Conservation (phyloP, 2,113 vertebrate genomes). For the Stigmatopora argus region DNA sequence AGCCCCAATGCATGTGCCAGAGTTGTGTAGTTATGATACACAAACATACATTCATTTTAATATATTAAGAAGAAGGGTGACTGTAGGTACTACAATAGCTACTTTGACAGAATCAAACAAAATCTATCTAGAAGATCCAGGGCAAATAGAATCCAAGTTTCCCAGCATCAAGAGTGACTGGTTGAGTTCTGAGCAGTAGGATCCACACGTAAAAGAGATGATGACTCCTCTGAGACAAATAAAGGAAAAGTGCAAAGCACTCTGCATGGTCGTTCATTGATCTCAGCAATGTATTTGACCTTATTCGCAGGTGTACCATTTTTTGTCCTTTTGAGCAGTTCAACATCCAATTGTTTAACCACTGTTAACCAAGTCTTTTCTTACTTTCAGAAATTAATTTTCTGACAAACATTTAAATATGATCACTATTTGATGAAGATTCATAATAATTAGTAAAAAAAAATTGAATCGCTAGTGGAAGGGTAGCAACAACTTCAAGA, state of each 20-base stretch:
- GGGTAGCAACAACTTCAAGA: neutral
- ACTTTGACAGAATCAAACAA: neutral
- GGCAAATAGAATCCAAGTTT: neutral
- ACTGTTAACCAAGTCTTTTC: too few relatives aligned
- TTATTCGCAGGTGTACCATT: neutral
- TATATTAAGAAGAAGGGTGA: neutral
- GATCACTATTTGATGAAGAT: too few relatives aligned
- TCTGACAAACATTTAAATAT: too few relatives aligned
- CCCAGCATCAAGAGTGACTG: neutral
- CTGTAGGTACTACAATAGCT: neutral
- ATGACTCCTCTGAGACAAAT: neutral
- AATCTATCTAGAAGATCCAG: too few relatives aligned
- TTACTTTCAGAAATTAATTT: too few relatives aligned
- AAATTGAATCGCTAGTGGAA: neutral
- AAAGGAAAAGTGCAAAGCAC: neutral
- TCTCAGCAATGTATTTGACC: neutral
- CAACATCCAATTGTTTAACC: neutral
- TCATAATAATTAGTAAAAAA: too few relatives aligned
- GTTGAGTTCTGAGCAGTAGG: neutral
- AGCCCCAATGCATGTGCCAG: neutral
- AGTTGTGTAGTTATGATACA: neutral
- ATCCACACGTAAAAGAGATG: neutral
- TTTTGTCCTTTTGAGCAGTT: neutral
- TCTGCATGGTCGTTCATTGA: neutral
- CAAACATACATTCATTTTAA: neutral